Percentiles rank a stretch among this genome's conserved stretches.
phyloP scores from a whole-genome alignment of 2,888 invertebrate genomes.

The Caenorhabditis sinica region DNA sequence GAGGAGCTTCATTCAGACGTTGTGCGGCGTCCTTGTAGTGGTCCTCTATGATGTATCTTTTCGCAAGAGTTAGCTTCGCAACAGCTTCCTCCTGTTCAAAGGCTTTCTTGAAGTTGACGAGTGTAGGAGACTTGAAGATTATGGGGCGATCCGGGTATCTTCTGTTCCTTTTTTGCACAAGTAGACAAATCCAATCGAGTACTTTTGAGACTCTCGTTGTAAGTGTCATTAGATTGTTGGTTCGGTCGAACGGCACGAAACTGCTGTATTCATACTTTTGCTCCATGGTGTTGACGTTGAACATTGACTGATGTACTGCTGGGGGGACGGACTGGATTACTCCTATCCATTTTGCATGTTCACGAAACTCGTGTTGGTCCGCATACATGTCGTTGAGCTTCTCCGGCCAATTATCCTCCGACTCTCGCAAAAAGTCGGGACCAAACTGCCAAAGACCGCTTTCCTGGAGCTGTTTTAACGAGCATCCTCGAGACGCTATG shows the following conservation, averaged over 20 bases:
- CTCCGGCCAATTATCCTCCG: not conserved
- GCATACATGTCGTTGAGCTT: not conserved
- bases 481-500: not conserved
- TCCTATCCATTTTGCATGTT: no score
- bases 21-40: not conserved
- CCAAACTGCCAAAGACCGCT: not conserved
- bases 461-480: not conserved
- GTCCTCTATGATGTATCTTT: conserved; percentile 4
- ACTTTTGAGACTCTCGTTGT: not conserved
- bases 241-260: not conserved
- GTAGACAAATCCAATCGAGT: not conserved
- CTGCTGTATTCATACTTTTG: no score
- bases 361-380: not conserved
- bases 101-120: not conserved
- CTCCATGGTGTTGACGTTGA: no score
- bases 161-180: not conserved
- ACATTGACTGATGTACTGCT: no score
- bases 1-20: no score
- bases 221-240: not conserved
- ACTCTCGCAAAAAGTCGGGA: not conserved
- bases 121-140: not conserved
- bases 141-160: not conserved
- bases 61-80: no score
- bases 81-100: not conserved
- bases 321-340: no score